Percentiles rank a stretch among this genome's conserved stretches.
Conservation (phyloP, 2,113 vertebrate genomes). For the Thymallus thymallus region DNA sequence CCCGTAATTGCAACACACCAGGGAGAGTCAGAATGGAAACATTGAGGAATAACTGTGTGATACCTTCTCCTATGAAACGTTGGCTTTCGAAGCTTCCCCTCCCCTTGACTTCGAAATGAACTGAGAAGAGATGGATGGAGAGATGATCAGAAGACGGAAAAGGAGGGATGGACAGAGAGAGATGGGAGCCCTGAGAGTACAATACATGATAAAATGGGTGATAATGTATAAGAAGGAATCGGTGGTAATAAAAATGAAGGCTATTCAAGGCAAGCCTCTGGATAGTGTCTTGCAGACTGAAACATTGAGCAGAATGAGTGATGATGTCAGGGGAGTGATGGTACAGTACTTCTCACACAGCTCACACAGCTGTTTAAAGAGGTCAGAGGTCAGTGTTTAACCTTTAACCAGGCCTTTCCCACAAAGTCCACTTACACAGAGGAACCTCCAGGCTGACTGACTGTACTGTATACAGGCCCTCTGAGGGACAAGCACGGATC, state of each 20-base stretch:
- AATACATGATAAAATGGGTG: not conserved
- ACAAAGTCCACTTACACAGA: not conserved
- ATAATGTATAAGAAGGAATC: not conserved
- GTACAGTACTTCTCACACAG: not conserved
- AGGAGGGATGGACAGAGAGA: not conserved
- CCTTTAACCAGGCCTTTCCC: slow-evolving; percentile 7
- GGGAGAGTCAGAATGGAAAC: slow-evolving; percentile 1
- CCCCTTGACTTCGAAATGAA: slow-evolving; percentile 79
- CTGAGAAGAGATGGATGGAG: slow-evolving; percentile 74
- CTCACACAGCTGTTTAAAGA: not conserved
- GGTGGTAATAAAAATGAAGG: not conserved
- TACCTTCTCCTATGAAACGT: slow-evolving; percentile 75
- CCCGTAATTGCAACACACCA: not conserved
- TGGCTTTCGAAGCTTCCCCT: slow-evolving; percentile 73
- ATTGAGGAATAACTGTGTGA: slow-evolving; percentile 2
- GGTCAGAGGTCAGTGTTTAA: not conserved
- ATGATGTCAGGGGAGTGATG: not conserved
- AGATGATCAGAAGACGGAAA: slow-evolving; percentile 61
- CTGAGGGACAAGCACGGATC: not conserved
- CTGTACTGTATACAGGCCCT: not conserved
- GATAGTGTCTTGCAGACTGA: not conserved
- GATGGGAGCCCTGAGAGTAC: not conserved
- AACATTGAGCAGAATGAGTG: not conserved
- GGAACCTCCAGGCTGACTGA: not conserved
- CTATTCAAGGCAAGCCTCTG: too few relatives aligned